Conservation (phyloP, 2,113 vertebrate species). For the Ptyas mucosa region DNA sequence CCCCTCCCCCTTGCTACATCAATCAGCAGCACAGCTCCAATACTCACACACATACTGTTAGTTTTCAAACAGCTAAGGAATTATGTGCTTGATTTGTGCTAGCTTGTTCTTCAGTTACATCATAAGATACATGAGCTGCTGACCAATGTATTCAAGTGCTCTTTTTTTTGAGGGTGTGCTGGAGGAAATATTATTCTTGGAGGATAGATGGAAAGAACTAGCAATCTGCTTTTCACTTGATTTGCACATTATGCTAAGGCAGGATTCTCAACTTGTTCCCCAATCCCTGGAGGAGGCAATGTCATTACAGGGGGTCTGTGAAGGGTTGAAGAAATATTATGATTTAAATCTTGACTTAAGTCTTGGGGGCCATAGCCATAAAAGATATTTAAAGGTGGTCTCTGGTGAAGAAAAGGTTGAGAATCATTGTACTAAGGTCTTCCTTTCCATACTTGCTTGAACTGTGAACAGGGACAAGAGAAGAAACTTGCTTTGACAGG, state of each 20-base stretch:
- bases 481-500: not conserved
- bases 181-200: not conserved
- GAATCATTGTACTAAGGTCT: not conserved
- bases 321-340: not conserved
- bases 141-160: not conserved
- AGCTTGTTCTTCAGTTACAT: too few species aligned
- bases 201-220: not conserved
- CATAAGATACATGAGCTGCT: not conserved
- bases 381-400: not conserved
- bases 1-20: too few species aligned
- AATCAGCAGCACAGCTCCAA: not conserved
- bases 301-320: too few species aligned
- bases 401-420: not conserved
- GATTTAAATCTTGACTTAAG: not conserved
- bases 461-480: not conserved
- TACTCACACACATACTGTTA: not conserved
- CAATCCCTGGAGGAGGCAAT: not conserved
- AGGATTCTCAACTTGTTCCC: not conserved
- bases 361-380: not conserved
- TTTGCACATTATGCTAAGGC: not conserved
- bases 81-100: not conserved
- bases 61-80: not conserved
- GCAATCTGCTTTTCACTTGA: not conserved
- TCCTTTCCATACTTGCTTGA: not conserved
- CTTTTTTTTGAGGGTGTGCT: not conserved